These are phyloP conservation scores for Lutjanus campechanus DNA, from an alignment of 2,797 vertebrate species.

Conservation along the genomic window DNA sequence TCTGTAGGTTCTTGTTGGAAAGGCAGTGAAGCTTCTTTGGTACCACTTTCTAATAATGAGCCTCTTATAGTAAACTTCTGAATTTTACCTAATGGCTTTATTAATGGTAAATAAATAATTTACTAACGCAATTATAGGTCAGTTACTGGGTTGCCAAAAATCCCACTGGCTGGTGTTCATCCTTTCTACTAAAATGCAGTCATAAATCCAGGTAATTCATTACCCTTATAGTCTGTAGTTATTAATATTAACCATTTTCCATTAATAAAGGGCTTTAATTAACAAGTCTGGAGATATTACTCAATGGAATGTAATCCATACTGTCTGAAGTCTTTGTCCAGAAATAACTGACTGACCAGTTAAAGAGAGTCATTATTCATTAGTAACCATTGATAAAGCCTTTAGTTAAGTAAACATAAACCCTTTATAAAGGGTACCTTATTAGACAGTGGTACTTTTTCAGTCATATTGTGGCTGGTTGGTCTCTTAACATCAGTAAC, in stretches of 20 bases:
- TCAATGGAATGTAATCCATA: neutral
- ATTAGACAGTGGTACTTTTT: constrained; percentile 5
- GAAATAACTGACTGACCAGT: neutral
- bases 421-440: neutral
- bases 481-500: neutral
- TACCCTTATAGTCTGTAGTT: neutral
- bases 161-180: neutral
- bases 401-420: neutral
- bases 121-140: neutral
- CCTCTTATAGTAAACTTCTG: neutral
- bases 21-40: constrained; percentile 42
- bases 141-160: neutral
- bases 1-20: constrained; percentile 25
- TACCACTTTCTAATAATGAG: constrained; percentile 10
- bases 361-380: neutral
- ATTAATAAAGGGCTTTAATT: neutral
- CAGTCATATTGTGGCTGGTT: neutral
- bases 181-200: neutral
- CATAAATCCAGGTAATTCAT: neutral
- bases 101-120: neutral
- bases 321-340: constrained; percentile 3
- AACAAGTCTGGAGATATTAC: neutral
- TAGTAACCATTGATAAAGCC: neutral
- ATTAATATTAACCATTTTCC: neutral
- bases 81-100: constrained; percentile 7